phyloP scores from a whole-genome alignment of 2,113 vertebrate genomes.

The Lepus europaeus region DNA sequence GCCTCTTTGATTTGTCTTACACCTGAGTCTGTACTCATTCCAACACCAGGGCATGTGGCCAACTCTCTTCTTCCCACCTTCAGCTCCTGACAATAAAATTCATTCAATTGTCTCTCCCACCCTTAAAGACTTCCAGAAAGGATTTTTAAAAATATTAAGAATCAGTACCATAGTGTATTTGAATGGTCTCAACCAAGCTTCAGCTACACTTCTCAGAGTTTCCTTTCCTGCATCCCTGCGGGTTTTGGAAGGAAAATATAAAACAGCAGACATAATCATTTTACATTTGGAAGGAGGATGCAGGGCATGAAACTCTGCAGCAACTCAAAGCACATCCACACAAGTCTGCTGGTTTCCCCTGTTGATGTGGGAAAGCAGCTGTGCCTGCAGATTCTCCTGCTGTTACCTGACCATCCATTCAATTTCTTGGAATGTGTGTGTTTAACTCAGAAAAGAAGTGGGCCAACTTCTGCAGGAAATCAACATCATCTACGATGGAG shows the following conservation, averaged over 20 bases:
- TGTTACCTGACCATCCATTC: background rate
- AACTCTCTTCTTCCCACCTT: background rate
- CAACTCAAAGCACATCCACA: background rate
- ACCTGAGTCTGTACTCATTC: background rate
- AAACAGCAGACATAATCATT: background rate
- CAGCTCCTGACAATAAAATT: background rate
- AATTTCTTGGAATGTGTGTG: background rate
- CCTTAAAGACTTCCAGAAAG: background rate
- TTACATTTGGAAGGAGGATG: background rate
- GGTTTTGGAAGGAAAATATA: background rate
- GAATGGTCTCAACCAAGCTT: background rate
- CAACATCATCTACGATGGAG: background rate
- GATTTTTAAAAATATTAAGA: background rate
- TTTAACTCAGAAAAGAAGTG: background rate
- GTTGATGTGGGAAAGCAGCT: background rate
- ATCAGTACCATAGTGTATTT: background rate
- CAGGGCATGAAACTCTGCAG: background rate
- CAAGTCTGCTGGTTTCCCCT: background rate
- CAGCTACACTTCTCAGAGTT: background rate
- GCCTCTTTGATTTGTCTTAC: background rate
- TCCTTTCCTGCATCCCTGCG: background rate
- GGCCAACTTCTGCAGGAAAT: background rate
- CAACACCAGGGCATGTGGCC: background rate
- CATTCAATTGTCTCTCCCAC: background rate
- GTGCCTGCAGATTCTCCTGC: rapidly evolving